These are phyloP conservation scores for Lumbricus terrestris DNA, from an alignment of 2,888 invertebrate genomes.

Conservation along the genomic window DNA sequence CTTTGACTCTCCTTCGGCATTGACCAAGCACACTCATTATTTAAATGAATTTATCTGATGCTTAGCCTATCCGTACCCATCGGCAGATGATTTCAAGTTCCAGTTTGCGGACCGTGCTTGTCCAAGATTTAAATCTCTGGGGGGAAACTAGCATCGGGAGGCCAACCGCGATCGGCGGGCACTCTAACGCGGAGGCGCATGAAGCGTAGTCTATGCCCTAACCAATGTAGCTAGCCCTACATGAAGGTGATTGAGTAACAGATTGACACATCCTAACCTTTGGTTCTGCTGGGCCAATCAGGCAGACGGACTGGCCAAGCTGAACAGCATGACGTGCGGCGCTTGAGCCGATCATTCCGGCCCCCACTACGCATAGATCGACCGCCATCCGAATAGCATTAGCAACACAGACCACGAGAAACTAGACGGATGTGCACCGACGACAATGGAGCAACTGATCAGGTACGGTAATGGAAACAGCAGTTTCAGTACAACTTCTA, in stretches of 20 bases:
- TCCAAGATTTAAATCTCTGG: too few relatives aligned
- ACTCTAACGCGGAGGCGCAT: too few relatives aligned
- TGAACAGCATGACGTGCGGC: conserved; percentile 41
- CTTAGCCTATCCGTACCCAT: too few relatives aligned
- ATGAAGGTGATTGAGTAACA: too few relatives aligned
- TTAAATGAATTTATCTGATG: too few relatives aligned
- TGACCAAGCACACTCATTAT: too few relatives aligned
- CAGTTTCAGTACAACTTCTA: background rate
- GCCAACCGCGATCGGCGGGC: too few relatives aligned
- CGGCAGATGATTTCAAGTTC: too few relatives aligned
- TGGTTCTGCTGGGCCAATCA: conserved; percentile 45
- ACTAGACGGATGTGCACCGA: background rate
- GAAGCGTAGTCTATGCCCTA: too few relatives aligned
- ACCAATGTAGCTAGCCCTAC: background rate
- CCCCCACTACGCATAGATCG: conserved; percentile 44
- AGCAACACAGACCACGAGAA: background rate
- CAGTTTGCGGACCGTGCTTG: too few relatives aligned
- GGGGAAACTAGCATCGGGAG: too few relatives aligned
- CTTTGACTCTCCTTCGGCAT: too few relatives aligned
- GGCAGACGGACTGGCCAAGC: conserved; percentile 30
- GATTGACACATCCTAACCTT: conserved; percentile 35
- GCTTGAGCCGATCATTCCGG: conserved; percentile 43
- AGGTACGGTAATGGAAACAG: background rate
- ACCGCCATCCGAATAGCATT: background rate
- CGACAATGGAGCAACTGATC: background rate